Evolutionary conservation across 2,113 vertebrate species (phyloP), one percentile per base, ranked within the genome.

Genomic region (Ciconia boyciana): DNA sequence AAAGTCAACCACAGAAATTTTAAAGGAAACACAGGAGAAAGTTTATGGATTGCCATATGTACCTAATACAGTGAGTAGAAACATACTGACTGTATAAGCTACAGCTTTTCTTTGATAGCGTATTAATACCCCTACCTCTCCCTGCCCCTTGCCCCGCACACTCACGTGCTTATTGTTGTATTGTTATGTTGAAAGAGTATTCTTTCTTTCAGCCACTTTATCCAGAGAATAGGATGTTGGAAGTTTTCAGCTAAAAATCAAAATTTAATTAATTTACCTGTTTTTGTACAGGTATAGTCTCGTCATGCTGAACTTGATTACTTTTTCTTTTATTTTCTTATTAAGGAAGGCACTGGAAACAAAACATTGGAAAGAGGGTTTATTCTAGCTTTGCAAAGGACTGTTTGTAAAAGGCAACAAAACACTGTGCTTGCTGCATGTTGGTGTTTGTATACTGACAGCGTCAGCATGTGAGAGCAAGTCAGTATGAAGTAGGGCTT

Each of bases 1-100:
- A 87, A 96, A 87, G 48, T 99, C 99, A 71, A 99, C 99, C 81
- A 99, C 99, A n/a, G 99, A 99, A 55, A 98, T 99, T 97, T 98
- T 99, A 91, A 98, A 98, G 93, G 99, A 99, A 90, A 98, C 98
- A 24, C 99, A 99, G 96, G 98, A 99, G 92, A 98, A 98, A 58
- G 98, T 99, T 97, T 99, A 99, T 24, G 99, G 99, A 57, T 94
- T 99, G 81, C 99, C 99, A 5, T 99, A 99, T 5, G 98, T 98
- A 32, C 97, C 98, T 57, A 99, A 99, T 71, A 99, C 99, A 54
- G 99, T 99, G 96, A 98, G 98, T 98, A 92, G n/a, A 43, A 79
- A 31, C 21, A 62, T 20, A n/a, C n/a, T 20, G 39, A 61, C 6
- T 71, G 7, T 79, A 25, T 70, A 57, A 71, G 29, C 16, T 82